phyloP scores from a whole-genome alignment of 2,888 invertebrate species.

The Emmelina monodactyla region DNA sequence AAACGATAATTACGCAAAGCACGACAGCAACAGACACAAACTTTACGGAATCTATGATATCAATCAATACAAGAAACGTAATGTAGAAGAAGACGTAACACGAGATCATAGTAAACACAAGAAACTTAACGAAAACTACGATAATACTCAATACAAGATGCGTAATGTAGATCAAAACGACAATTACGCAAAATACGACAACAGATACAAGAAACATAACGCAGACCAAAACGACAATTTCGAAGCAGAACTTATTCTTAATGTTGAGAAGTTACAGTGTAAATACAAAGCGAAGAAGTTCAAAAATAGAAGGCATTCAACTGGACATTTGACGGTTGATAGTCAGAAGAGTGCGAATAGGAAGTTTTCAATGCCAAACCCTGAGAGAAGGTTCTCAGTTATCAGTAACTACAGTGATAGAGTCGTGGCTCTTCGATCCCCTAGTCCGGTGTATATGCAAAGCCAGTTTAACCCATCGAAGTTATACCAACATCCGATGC shows the following conservation, averaged over 20 bases:
- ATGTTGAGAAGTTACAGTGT: not conserved
- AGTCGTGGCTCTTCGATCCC: too few relatives aligned
- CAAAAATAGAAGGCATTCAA: not conserved
- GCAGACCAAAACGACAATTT: not conserved
- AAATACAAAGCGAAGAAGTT: not conserved
- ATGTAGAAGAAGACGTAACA: too few relatives aligned
- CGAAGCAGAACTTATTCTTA: not conserved
- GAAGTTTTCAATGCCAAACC: not conserved
- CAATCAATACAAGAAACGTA: too few relatives aligned
- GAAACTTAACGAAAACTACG: not conserved
- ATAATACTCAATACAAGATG: too few relatives aligned
- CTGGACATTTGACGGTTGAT: not conserved
- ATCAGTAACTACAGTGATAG: not conserved
- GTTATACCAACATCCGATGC: too few relatives aligned
- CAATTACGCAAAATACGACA: not conserved
- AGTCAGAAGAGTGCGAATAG: too few relatives aligned
- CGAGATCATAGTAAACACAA: too few relatives aligned
- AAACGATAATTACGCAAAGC: not conserved
- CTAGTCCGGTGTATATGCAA: too few relatives aligned
- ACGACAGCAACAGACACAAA: not conserved
- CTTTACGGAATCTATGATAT: too few relatives aligned
- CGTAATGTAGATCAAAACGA: too few relatives aligned
- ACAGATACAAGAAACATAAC: not conserved
- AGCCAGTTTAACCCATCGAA: too few relatives aligned
- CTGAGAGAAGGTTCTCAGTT: not conserved